Conservation (phyloP, 2,113 vertebrate species). For the Verasper variegatus region DNA sequence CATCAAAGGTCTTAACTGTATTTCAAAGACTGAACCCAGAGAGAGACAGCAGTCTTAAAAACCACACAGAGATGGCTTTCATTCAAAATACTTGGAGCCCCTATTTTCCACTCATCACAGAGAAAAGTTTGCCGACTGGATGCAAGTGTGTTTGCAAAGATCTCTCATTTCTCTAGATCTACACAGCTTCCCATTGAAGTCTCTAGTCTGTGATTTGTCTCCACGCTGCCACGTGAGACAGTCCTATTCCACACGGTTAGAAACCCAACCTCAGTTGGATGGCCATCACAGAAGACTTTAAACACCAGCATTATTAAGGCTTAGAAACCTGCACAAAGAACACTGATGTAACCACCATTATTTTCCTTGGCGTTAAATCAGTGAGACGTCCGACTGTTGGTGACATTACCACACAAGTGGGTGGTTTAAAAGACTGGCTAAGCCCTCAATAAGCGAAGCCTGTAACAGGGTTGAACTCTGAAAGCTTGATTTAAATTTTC, state of each 20-base stretch:
- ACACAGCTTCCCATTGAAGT: slow-evolving; percentile 69
- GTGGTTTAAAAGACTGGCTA: slow-evolving; percentile 75
- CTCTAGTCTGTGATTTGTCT: slow-evolving; percentile 69
- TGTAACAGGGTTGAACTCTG: slow-evolving; percentile 45
- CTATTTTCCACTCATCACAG: slow-evolving; percentile 84
- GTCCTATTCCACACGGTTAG: slow-evolving; percentile 61
- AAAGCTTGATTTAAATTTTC: slow-evolving; percentile 59
- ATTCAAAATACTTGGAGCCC: slow-evolving; percentile 81
- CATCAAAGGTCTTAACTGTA: slow-evolving; percentile 85
- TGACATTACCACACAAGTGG: slow-evolving; percentile 86
- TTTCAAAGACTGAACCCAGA: slow-evolving; percentile 81
- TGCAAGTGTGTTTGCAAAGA: slow-evolving; percentile 76
- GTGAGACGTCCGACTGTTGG: slow-evolving; percentile 84
- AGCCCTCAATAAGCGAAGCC: slow-evolving; percentile 48
- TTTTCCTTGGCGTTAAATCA: slow-evolving; percentile 90
- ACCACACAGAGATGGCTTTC: slow-evolving; percentile 83
- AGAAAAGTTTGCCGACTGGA: slow-evolving; percentile 80
- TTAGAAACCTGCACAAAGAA: slow-evolving; percentile 87
- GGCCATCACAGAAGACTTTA: slow-evolving; percentile 80
- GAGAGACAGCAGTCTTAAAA: slow-evolving; percentile 82
- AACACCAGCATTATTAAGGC: slow-evolving; percentile 89
- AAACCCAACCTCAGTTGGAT: slow-evolving; percentile 64
- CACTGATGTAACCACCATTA: slow-evolving; percentile 88
- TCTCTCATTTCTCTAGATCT: slow-evolving; percentile 73
- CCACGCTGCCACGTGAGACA: slow-evolving; percentile 66